phyloP scores from a whole-genome alignment of 2,113 vertebrate species.

The Sprattus sprattus region DNA sequence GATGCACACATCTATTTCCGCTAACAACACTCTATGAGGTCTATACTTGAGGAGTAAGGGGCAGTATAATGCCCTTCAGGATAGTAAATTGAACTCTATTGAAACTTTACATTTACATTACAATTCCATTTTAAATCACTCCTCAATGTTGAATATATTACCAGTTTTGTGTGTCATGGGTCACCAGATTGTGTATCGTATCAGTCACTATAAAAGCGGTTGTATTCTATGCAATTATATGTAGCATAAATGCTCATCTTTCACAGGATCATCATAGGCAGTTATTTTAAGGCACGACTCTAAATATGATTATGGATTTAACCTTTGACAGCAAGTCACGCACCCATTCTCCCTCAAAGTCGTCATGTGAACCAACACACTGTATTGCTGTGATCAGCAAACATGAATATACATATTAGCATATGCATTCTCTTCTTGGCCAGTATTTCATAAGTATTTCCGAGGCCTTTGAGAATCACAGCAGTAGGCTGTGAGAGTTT shows the following conservation, averaged over 20 bases:
- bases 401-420: background rate
- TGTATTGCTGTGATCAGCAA: background rate
- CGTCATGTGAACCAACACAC: background rate
- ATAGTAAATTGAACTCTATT: too few species aligned
- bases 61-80: too few species aligned
- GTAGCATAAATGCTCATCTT: background rate
- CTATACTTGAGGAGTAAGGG: too few species aligned
- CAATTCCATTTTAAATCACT: too few species aligned
- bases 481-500: background rate
- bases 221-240: background rate
- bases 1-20: too few species aligned
- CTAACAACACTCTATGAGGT: too few species aligned
- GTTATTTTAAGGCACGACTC: background rate
- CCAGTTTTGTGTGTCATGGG: too few species aligned
- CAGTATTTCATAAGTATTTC: background rate
- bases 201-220: background rate
- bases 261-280: too few species aligned
- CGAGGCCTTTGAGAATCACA: background rate
- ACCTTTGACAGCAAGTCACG: background rate
- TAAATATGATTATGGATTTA: background rate
- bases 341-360: background rate
- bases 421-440: background rate
- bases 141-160: too few species aligned
- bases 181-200: background rate
- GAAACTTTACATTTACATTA: too few species aligned